These are phyloP conservation scores for Argyresthia goedartella DNA, from an alignment of 2,888 invertebrate genomes.

Conservation along the genomic window DNA sequence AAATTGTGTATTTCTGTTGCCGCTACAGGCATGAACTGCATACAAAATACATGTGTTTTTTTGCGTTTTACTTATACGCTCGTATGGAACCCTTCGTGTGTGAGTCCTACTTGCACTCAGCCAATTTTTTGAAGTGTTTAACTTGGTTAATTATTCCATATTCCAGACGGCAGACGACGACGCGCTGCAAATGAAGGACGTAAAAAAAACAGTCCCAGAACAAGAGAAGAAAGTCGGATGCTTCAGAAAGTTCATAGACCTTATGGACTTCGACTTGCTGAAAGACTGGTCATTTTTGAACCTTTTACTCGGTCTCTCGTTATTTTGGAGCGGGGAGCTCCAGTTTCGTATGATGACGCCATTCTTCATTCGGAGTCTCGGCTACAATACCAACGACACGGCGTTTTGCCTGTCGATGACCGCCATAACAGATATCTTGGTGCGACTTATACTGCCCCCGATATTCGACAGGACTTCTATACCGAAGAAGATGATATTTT, in stretches of 20 bases:
- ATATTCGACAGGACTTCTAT: conserved; percentile 78
- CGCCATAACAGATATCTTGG: conserved; percentile 80
- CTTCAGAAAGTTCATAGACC: conserved; percentile 68
- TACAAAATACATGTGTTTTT: too few species aligned
- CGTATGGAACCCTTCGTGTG: too few species aligned
- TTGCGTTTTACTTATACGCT: background rate
- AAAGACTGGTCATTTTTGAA: conserved; percentile 81
- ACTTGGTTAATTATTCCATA: background rate
- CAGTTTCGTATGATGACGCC: conserved; percentile 82
- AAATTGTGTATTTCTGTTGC: background rate
- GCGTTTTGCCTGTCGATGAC: conserved; percentile 82
- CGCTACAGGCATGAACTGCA: background rate
- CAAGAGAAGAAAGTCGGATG: conserved; percentile 51
- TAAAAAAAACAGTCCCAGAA: conserved; percentile 40
- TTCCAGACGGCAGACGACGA: conserved; percentile 61
- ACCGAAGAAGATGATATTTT: conserved; percentile 79
- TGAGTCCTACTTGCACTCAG: too few species aligned
- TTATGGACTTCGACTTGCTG: conserved; percentile 79
- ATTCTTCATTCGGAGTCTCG: conserved; percentile 75
- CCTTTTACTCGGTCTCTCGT: conserved; percentile 77
- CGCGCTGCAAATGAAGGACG: conserved; percentile 57
- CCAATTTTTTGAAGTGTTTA: too few species aligned
- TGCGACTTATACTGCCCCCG: conserved; percentile 79
- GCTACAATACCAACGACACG: conserved; percentile 75
- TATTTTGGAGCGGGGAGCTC: conserved; percentile 81